Evolutionary conservation across 2,113 vertebrate species (phyloP).

Genomic region (Brachirus orientalis): DNA sequence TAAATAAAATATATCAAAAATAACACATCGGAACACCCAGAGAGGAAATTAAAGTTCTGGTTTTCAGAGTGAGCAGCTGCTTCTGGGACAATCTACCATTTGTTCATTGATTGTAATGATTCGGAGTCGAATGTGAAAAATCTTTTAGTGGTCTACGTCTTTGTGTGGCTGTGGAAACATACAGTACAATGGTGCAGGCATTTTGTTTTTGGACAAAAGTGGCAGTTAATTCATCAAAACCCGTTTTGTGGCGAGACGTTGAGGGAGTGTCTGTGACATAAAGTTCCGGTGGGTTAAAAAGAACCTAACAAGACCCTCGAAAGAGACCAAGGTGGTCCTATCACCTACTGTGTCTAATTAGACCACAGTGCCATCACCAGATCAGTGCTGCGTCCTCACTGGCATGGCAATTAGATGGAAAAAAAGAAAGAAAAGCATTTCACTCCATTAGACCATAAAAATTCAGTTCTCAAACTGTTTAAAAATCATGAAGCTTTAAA

Average conservation of each 20-base stretch:
- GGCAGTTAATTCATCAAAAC: constrained; percentile 31
- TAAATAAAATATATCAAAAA: constrained; percentile 67
- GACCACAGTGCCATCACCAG: constrained; percentile 29
- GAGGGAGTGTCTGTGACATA: constrained; percentile 38
- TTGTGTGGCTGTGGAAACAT: constrained; percentile 6
- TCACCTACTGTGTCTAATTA: constrained; percentile 9
- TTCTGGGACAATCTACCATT: constrained; percentile 9
- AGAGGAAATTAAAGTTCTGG: constrained; percentile 28
- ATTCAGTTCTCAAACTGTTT: constrained; percentile 24
- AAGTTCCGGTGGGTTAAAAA: constrained; percentile 27
- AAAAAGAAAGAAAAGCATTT: constrained; percentile 38
- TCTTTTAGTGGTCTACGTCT: constrained; percentile 1
- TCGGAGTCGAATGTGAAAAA: constrained; percentile 1
- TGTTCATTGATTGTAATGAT: not conserved
- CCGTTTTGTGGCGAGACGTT: constrained; percentile 19
- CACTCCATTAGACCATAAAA: constrained; percentile 52
- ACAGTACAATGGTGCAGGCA: constrained; percentile 10
- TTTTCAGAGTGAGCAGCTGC: constrained; percentile 57
- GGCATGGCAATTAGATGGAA: constrained; percentile 31
- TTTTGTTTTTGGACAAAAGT: constrained; percentile 22
- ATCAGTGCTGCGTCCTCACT: constrained; percentile 52
- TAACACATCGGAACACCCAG: constrained; percentile 70
- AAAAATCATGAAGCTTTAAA: constrained; percentile 61
- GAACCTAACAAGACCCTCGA: constrained; percentile 11
- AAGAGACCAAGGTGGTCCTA: constrained; percentile 4